Base-by-base conservation (phyloP, 2,888 invertebrate genomes). In the Invenusta paracnida region DNA sequence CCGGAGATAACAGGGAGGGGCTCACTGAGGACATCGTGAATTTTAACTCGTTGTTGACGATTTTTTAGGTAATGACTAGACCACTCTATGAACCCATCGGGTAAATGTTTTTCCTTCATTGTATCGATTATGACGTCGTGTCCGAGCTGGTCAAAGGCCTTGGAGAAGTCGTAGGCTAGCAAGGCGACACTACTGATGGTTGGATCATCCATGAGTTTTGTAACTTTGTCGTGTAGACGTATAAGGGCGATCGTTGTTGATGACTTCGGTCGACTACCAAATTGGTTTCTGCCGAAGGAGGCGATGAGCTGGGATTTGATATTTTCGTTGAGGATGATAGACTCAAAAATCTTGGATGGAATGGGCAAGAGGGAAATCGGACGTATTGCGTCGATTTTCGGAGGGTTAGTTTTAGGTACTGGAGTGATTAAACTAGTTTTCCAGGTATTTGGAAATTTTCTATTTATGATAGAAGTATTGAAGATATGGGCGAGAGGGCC, bases 71-170 rank as follows among this genome's bases (percentile, higher is more conserved):
- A 48, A 48, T 48, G n/a, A n/a, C n/a, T n/a, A n/a, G n/a, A n/a
- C n/a, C n/a, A n/a, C n/a, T n/a, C n/a, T n/a, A n/a, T n/a, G 48
- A 48, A 48, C 48, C 48, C 48, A 48, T 48, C 48, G 17, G 48
- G 48, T 48, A 48, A 48, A 48, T 48, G 48, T 48, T 48, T 48
- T 48, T 48, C 48, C 48, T 48, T 48, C 48, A 48, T 48, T 93
- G 87, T 94, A 94, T 89, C 93, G 48, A 48, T 48, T 48, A 48
- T 48, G 48, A 48, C 48, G 48, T 48, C 48, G 48, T 48, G 48
- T 48, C 48, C 48, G 48, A 48, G 48, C 48, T 48, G 48, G 17
- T 48, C 48, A 48, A 48, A 48, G 48, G 48, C 48, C 48, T 48
- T 48, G 48, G 48, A 48, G 48, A 48, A 48, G 48, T 48, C 48